These are phyloP conservation scores for Irena cyanogastra DNA, from an alignment of 2,113 vertebrate genomes.

Conservation along the genomic window DNA sequence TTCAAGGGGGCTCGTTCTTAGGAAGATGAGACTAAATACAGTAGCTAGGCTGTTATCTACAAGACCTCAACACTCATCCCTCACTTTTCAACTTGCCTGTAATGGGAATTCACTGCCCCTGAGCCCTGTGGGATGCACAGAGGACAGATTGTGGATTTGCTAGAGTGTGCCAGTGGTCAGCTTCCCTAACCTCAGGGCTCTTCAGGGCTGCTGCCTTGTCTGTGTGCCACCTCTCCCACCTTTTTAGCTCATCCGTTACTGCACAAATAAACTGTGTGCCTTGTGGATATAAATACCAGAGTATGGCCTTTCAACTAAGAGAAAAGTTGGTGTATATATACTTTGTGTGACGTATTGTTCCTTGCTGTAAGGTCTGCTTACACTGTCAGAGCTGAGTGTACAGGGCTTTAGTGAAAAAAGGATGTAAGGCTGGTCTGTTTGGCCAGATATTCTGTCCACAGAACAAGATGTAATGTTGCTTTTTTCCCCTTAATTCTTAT, in stretches of 20 bases:
- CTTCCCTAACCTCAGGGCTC: neutral
- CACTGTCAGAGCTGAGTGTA: neutral
- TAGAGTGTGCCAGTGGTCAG: neutral
- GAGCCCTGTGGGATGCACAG: rapidly evolving
- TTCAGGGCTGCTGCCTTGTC: neutral
- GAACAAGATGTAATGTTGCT: neutral
- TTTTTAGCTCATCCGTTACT: neutral
- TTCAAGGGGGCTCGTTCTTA: neutral
- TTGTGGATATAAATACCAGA: neutral
- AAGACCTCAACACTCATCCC: neutral
- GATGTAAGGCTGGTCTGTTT: neutral
- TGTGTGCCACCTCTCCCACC: neutral
- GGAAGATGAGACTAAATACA: neutral
- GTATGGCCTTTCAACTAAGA: neutral
- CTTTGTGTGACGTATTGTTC: neutral
- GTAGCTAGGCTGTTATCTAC: neutral
- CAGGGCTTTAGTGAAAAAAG: neutral
- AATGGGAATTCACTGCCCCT: neutral
- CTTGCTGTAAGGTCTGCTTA: slow-evolving; percentile 8
- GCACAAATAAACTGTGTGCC: neutral
- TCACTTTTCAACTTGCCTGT: neutral
- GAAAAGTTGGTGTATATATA: neutral
- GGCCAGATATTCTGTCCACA: neutral
- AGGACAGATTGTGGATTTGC: neutral
- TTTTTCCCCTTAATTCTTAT: neutral